phyloP scores from a whole-genome alignment of 2,888 invertebrate species.

The Bimastos eiseni region DNA sequence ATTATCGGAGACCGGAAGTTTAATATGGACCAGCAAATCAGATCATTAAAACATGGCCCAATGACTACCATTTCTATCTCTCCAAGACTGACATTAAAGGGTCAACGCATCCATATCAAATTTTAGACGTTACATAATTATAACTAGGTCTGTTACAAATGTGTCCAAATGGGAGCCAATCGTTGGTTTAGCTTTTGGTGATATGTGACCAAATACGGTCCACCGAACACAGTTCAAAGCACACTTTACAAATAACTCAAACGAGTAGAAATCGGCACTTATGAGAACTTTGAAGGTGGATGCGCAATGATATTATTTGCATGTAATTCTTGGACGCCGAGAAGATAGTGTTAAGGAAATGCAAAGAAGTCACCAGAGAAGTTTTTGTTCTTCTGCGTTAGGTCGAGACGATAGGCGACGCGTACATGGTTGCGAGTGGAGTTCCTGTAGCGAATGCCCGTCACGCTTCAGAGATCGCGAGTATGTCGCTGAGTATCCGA shows the following conservation, averaged over 20 bases:
- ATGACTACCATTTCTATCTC: too few relatives aligned
- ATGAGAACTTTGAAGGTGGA: neutral
- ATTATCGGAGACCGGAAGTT: too few relatives aligned
- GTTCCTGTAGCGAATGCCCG: conserved; percentile 40
- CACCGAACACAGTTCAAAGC: neutral
- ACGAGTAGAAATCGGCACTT: neutral
- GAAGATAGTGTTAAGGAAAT: too few relatives aligned
- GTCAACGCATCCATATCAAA: too few relatives aligned
- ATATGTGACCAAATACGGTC: too few relatives aligned
- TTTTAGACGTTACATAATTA: too few relatives aligned
- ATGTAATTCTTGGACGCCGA: neutral
- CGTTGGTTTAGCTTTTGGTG: too few relatives aligned
- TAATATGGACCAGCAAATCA: too few relatives aligned
- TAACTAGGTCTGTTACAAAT: too few relatives aligned
- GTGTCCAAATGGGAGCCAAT: too few relatives aligned
- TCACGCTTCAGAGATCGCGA: conserved; percentile 46
- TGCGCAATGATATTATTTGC: neutral
- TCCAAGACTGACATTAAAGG: too few relatives aligned
- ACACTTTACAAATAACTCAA: neutral
- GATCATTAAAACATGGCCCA: too few relatives aligned
- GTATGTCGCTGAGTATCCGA: conserved; percentile 45
- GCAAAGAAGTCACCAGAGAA: neutral
- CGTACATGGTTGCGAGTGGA: conserved; percentile 42
- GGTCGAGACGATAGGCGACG: conserved; percentile 45
- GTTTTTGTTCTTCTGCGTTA: neutral